Conservation (phyloP, 2,888 invertebrate genomes). For the Limnephilus marmoratus region DNA sequence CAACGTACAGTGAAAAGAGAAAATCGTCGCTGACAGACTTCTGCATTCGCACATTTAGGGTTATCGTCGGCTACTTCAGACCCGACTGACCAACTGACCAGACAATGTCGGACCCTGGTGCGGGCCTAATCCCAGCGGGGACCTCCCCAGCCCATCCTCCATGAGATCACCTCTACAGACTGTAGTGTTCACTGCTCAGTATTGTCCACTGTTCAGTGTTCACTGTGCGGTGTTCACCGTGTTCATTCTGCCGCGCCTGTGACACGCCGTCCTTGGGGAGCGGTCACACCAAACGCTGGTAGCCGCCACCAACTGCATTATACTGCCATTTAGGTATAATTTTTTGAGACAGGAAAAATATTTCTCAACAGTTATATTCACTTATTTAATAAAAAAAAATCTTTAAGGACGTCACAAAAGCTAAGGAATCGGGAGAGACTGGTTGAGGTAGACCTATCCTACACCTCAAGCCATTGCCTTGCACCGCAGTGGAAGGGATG, state of each 20-base stretch:
- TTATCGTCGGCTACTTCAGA: neutral
- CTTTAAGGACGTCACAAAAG: too few relatives aligned
- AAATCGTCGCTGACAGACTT: neutral
- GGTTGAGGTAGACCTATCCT: too few relatives aligned
- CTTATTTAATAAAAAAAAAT: too few relatives aligned
- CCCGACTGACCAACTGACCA: neutral
- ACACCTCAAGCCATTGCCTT: too few relatives aligned
- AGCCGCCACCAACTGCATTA: neutral
- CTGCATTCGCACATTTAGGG: neutral
- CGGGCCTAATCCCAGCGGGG: neutral
- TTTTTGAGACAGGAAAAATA: neutral
- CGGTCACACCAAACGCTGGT: constrained; percentile 28
- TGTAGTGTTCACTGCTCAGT: neutral
- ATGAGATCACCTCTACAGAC: neutral
- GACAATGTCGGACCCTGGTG: neutral
- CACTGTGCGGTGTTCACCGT: neutral
- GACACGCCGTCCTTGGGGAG: neutral
- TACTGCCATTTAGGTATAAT: neutral
- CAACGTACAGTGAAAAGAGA: neutral
- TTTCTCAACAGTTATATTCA: too few relatives aligned
- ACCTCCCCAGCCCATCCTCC: neutral
- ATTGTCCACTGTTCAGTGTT: neutral
- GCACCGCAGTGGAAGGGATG: too few relatives aligned
- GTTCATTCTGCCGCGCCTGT: neutral
- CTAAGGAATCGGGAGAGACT: too few relatives aligned